Evolutionary conservation across 2,888 invertebrate genomes (phyloP).

Genomic region (Lucinisca nassula): DNA sequence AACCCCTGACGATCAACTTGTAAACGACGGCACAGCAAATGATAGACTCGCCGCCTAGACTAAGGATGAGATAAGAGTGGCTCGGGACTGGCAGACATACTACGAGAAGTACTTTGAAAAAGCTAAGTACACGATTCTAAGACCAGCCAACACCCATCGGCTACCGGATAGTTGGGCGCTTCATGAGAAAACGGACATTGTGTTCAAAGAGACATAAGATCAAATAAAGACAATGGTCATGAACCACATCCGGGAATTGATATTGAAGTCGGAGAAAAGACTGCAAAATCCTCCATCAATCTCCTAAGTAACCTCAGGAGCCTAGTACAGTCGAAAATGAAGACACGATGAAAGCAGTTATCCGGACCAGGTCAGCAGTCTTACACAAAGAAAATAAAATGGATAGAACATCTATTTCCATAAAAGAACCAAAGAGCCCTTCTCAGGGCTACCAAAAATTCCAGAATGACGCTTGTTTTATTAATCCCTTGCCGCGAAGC

Average conservation of each 20-base stretch:
- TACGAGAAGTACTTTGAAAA: not conserved
- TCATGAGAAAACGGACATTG: not conserved
- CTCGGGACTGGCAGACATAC: not conserved
- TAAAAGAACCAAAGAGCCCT: too few species aligned
- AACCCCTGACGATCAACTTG: not conserved
- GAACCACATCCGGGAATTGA: not conserved
- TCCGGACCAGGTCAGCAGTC: too few species aligned
- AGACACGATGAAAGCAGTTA: not conserved
- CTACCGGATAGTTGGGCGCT: not conserved
- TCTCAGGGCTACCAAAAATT: too few species aligned
- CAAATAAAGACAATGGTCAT: not conserved
- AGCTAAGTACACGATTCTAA: not conserved
- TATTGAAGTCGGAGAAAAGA: not conserved
- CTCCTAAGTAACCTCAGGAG: not conserved
- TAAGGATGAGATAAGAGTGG: not conserved
- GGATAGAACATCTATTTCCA: too few species aligned
- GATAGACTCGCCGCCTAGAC: not conserved
- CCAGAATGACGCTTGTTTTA: too few species aligned
- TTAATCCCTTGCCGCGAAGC: too few species aligned
- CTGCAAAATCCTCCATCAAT: not conserved
- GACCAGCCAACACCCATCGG: not conserved
- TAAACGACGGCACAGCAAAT: not conserved
- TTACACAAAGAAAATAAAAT: too few species aligned
- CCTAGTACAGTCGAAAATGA: not conserved
- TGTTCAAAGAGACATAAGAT: not conserved